phyloP scores from a whole-genome alignment of 2,888 invertebrate species.

The Caenorhabditis zanzibari region DNA sequence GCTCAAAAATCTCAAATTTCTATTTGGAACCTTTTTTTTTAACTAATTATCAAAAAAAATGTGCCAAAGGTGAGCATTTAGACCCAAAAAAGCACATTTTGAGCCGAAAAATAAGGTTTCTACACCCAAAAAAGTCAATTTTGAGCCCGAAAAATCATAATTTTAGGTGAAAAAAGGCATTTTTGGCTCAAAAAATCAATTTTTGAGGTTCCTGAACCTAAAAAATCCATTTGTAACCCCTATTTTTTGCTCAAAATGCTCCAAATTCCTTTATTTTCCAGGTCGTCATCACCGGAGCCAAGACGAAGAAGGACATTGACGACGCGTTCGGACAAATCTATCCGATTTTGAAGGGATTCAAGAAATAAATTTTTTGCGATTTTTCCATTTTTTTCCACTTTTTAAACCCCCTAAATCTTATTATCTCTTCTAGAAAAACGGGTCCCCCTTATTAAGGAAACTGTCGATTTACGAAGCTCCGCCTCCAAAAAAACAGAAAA shows the following conservation, averaged over 20 bases:
- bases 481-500: not conserved
- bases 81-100: too few relatives aligned
- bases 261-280: constrained; percentile 51
- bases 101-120: not conserved
- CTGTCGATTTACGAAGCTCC: too few relatives aligned
- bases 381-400: not conserved
- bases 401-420: not conserved
- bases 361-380: constrained; percentile 86
- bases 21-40: too few relatives aligned
- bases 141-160: too few relatives aligned
- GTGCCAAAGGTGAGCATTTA: too few relatives aligned
- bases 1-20: not conserved
- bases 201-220: not conserved
- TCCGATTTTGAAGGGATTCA: constrained; percentile 94
- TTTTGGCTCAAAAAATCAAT: not conserved
- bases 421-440: not conserved
- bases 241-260: not conserved
- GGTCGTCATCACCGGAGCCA: constrained; percentile 93
- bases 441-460: not conserved
- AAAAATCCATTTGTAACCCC: not conserved
- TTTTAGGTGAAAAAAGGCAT: too few relatives aligned
- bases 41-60: too few relatives aligned
- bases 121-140: not conserved
- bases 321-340: constrained; percentile 96
- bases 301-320: constrained; percentile 92